Evolutionary conservation across 2,888 invertebrate species (phyloP).

Genomic region (Muscina levida): DNA sequence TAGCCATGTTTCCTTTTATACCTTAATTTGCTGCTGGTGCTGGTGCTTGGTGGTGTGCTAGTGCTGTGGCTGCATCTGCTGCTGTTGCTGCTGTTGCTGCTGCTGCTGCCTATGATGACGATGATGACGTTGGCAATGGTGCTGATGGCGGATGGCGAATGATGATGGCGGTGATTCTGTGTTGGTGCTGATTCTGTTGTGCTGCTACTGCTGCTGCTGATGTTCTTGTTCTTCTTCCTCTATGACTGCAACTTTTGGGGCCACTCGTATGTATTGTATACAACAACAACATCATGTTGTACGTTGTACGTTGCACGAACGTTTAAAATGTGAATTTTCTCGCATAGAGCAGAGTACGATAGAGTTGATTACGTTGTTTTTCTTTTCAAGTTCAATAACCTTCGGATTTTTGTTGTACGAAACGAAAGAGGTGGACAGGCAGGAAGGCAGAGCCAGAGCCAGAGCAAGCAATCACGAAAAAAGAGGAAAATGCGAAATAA

Average conservation of each 20-base stretch:
- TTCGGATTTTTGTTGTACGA: conserved; percentile 46
- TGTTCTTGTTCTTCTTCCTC: background rate
- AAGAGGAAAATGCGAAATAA: background rate
- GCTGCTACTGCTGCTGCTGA: conserved; percentile 31
- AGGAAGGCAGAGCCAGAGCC: conserved; percentile 21
- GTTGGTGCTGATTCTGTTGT: no score
- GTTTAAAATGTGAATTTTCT: conserved; percentile 17
- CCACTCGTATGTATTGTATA: conserved; percentile 48
- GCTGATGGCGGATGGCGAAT: conserved; percentile 12
- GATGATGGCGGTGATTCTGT: no score
- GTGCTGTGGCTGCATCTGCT: conserved; percentile 4
- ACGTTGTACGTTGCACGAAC: conserved; percentile 3
- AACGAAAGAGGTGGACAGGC: conserved; percentile 18
- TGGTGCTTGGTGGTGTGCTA: background rate
- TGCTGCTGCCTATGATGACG: no score
- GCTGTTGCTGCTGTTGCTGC: no score
- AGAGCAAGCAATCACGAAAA: conserved; percentile 11
- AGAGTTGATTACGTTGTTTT: conserved; percentile 32
- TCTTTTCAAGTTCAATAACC: conserved; percentile 65
- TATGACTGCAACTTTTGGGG: conserved; percentile 52
- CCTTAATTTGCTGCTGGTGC: conserved; percentile 42
- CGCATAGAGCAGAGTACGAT: conserved; percentile 44
- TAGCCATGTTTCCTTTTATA: conserved; percentile 33
- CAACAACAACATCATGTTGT: conserved; percentile 8
- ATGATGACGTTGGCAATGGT: no score